Base-by-base conservation (phyloP, 2,797 vertebrate genomes). In the Sebastes kiyomatsui region DNA sequence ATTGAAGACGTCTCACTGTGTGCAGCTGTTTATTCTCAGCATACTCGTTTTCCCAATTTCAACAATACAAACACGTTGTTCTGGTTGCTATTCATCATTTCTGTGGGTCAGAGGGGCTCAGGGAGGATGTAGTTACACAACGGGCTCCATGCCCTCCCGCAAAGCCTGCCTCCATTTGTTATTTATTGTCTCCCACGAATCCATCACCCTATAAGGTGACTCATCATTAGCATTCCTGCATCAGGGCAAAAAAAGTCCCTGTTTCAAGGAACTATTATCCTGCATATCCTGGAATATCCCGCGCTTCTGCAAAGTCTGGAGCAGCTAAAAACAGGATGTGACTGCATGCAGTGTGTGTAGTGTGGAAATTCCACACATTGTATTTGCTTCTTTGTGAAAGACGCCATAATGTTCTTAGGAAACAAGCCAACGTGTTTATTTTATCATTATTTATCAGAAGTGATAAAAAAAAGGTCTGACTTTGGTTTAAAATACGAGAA, bases 21-120 rank as follows among this genome's bases (percentile, higher is more conserved):
- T 12, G 10, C 79, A 82, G 77, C 77, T 90, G 78, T 81, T 79
- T 84, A 76, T 68, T 87, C 61, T 79, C 72, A 77, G 66, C 60
- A n/a, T 14, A 60, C 56, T 73, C 25, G 18, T 61, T 38, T 42
- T 61, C 30, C 0, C 38, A 23, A 3, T 62, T 76, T 82, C 33
- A 64, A 65, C 64, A 68, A 58, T 11, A 27, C 9, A 77, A 75
- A 67, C 42, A 18, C 55, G 67, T 68, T 75, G 42, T 62, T 38
- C 64, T 78, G 38, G 13, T 75, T 79, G 33, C 65, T 30, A 18
- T 65, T 83, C 11, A 56, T 78, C 38, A 58, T 79, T 64, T 74
- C 22, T 56, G 16, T 23, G 30, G 60, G 65, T 79, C 73, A 71
- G 25, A 68, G 3, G 69, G 79, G 30, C 28, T 70, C 61, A 65